phyloP scores from a whole-genome alignment of 1,140 invertebrate species.

The Rhopalosiphum padi region DNA sequence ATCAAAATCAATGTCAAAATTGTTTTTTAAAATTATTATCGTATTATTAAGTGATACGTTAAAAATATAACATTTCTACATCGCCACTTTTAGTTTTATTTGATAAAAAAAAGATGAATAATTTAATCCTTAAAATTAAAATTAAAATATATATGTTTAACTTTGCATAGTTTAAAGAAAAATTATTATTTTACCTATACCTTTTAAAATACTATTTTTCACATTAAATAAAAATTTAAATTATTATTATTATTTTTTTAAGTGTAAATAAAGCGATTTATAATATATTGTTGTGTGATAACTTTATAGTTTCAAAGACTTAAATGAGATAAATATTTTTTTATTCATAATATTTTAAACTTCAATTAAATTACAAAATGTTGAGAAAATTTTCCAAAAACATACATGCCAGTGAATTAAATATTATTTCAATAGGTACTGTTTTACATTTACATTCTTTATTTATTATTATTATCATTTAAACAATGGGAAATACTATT shows the following conservation, averaged over 20 bases:
- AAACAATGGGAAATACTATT: not conserved
- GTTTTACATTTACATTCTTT: not conserved
- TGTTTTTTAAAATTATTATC: no score
- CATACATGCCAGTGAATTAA: no score
- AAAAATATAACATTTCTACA: not conserved
- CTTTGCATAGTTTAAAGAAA: not conserved
- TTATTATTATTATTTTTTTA: not conserved
- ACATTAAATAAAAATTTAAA: not conserved
- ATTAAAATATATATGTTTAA: not conserved
- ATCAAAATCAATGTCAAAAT: not conserved
- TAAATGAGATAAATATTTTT: not conserved
- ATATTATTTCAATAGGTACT: not conserved
- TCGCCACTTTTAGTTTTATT: not conserved
- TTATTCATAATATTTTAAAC: not conserved
- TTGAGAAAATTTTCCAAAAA: not conserved
- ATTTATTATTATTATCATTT: not conserved
- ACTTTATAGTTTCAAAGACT: not conserved
- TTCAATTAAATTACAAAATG: not conserved
- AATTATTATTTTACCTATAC: not conserved
- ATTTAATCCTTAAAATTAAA: not conserved
- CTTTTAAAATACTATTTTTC: not conserved
- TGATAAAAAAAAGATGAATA: not conserved
- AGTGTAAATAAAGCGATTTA: not conserved
- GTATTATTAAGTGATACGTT: not conserved
- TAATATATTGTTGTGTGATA: not conserved